Percentiles rank a stretch among this genome's conserved stretches.
These are phyloP conservation scores for Drosophila lacicola DNA, from an alignment of 2,888 invertebrate genomes.

Conservation along the genomic window DNA sequence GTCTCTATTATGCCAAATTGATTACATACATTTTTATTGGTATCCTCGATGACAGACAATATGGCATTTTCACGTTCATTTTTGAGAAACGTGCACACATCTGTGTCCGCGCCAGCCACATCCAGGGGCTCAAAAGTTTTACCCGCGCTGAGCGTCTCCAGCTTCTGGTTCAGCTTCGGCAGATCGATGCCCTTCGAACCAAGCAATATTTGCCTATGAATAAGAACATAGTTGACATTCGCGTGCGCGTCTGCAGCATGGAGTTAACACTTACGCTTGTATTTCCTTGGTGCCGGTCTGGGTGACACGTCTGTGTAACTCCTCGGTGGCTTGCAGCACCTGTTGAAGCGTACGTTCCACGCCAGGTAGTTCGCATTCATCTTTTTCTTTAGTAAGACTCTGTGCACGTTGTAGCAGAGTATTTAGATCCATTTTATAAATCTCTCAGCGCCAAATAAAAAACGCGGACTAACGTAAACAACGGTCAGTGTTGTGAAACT, in stretches of 20 bases:
- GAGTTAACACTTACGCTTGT: constrained; percentile 89
- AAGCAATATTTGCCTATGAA: constrained; percentile 91
- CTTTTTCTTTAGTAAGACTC: constrained; percentile 94
- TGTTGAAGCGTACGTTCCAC: constrained; percentile 96
- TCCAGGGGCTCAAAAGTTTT: constrained; percentile 94
- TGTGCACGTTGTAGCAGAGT: constrained; percentile 96
- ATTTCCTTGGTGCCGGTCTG: constrained; percentile 94
- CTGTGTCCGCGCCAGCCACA: constrained; percentile 94
- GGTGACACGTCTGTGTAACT: constrained; percentile 93
- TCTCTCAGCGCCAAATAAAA: constrained; percentile 30
- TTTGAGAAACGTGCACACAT: constrained; percentile 94
- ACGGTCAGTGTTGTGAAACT: constrained; percentile 30
- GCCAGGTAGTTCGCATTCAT: constrained; percentile 92
- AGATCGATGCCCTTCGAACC: constrained; percentile 97
- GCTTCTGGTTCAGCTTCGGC: constrained; percentile 95
- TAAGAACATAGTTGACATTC: neutral
- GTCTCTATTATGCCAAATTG: neutral
- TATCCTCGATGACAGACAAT: constrained; percentile 95
- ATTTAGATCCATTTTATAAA: constrained; percentile 89
- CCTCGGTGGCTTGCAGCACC: constrained; percentile 95
- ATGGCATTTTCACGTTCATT: constrained; percentile 98
- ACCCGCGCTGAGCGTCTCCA: constrained; percentile 94
- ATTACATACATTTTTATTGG: constrained; percentile 90
- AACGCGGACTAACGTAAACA: constrained; percentile 43
- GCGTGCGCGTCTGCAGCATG: constrained; percentile 49